Evolutionary conservation across 2,888 invertebrate species (phyloP), one percentile per base, ranked within the genome.

Genomic region (Oxyteleia sp.): DNA sequence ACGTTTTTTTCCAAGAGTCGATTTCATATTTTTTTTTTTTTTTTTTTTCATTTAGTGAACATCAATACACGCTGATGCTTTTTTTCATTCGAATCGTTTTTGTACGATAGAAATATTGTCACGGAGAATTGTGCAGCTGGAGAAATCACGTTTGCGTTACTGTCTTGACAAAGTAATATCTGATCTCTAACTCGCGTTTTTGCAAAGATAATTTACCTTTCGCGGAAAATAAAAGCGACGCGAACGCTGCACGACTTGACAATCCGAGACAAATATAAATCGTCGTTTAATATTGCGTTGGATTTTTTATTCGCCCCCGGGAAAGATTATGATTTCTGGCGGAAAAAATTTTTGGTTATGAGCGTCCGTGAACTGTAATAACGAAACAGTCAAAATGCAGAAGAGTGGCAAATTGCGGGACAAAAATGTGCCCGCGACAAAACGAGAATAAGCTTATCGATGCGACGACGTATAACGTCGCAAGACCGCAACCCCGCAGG

Each of bases 401-500:
- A 59, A 15, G 47, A 63, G 47, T 45, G 5, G 53, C 63, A 45
- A 47, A 45, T 64, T 47, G 64, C 26, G 2, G 57, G 23, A 51
- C 51, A 53, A 78, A 68, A 63, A 68, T 63, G 53, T 49, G 38
- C 0, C 51, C n/a, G 51, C 59, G 35, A 69, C 53, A 64, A 79
- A 79, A 69, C 59, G 79, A 66, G 51, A 72, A 51, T 72, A 80
- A 72, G 32, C 51, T 80, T 72, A 80, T 80, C 80, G 80, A 74
- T 69, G 63, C 74, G 53, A 49, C 69, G 57, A 61, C 75, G 69
- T 75, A 69, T 57, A 69, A 69, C 69, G 69, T 49, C 59, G 76
- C 69, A 76, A 82, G 64, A 82, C 75, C 72, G 80, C 80, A 80
- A 74, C 80, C 80, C 82, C 82, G 71, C 29, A 76, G 82, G 71